Percentiles rank a stretch among this genome's conserved stretches.
Evolutionary conservation across 2,113 vertebrate genomes (phyloP).

Genomic region (Alligator sinensis): DNA sequence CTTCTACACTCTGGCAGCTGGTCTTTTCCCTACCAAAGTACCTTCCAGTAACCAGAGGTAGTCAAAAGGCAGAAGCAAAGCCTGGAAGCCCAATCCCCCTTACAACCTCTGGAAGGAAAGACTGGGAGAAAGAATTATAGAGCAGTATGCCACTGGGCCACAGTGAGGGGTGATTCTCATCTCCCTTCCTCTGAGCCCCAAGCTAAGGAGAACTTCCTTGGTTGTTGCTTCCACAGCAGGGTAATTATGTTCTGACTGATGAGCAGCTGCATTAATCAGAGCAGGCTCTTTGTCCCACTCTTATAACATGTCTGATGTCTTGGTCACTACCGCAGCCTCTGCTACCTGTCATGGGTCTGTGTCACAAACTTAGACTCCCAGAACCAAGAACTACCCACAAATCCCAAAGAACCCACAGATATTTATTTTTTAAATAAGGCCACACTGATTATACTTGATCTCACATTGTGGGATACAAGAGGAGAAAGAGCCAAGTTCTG

Average conservation of each 20-base stretch:
- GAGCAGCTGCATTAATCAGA: background rate
- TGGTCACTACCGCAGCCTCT: background rate
- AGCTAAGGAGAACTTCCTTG: background rate
- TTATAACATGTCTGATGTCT: background rate
- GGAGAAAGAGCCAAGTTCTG: background rate
- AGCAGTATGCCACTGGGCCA: background rate
- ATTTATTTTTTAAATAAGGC: background rate
- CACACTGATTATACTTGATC: background rate
- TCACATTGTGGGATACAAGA: background rate
- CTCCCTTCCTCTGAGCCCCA: background rate
- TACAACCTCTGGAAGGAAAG: background rate
- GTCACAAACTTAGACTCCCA: background rate
- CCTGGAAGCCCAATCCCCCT: background rate
- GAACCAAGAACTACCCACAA: background rate
- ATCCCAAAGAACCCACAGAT: background rate
- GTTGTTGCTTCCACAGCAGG: background rate
- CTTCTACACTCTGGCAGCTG: background rate
- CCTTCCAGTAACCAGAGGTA: background rate
- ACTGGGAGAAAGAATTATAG: background rate
- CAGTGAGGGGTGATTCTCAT: background rate
- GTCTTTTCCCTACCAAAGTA: background rate
- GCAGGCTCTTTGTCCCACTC: background rate
- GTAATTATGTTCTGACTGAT: background rate
- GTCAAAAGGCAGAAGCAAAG: background rate
- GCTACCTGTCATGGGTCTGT: background rate